Base-by-base conservation (phyloP, 2,888 invertebrate genomes). In the Eupithecia subumbrata region DNA sequence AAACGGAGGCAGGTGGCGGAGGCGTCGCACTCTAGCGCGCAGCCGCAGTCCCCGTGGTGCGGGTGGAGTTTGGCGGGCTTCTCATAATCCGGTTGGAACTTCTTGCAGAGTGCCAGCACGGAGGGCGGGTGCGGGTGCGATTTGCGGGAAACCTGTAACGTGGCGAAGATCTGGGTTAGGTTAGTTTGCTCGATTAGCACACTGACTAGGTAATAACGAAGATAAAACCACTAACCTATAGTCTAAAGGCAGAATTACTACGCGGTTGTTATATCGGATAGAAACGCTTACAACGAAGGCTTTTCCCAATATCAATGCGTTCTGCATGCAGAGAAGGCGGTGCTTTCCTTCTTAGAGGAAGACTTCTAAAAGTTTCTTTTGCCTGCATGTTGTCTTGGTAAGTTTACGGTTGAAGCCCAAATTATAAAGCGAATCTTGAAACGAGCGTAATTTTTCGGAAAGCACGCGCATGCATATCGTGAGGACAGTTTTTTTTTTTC, bases 51-150 rank as follows among this genome's bases (percentile, higher is more conserved):
- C 66, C 73, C 80, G 79, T 81, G 78, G 74, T 83, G 86, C 69
- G 80, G 76, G 78, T 82, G 89, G 81, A 91, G 85, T 86, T 87
- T 90, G 68, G 92, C 93, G 48, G 94, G 94, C 90, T 93, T 92
- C 91, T 93, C 92, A 90, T 94, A 92, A 89, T 94, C 94, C 73
- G 94, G 91, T 88, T 95, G 95, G 91, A 95, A 95, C 89, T 95
- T 94, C 90, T 95, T 95, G 91, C 95, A 95, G 71, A 95, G 91
- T 84, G 94, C 94, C 72, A 94, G 90, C 84, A 95, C 95, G 5
- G 95, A 95, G 16, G 96, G 94, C 85, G 96, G 94, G 86, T 95
- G 95, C 79, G 94, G 92, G 81, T 95, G 95, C 52, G 96, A 95
- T 85, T 96, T 96, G 86, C 96, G 95, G 78, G 96, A 95, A 79